A percentile compares a stretch with the other conserved stretches of the same genome.
phyloP scores from a whole-genome alignment of 2,888 invertebrate species.

The Petrolisthes cinctipes region DNA sequence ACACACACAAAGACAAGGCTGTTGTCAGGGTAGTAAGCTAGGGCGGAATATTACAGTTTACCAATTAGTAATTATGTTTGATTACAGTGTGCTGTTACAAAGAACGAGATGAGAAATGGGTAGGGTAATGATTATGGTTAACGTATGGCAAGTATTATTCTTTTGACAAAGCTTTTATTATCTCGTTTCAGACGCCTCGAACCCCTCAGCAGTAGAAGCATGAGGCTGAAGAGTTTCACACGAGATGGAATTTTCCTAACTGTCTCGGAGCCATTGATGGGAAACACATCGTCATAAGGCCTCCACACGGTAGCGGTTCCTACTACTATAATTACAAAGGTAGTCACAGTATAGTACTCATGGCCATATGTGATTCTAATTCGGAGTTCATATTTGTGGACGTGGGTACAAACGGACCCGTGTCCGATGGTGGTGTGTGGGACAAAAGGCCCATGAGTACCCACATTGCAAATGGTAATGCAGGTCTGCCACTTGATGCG shows the following conservation, averaged over 20 bases:
- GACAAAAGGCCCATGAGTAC: slow-evolving; percentile 23
- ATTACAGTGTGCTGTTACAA: slow-evolving; percentile 13
- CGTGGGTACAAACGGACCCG: slow-evolving; percentile 35
- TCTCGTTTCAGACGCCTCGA: slow-evolving; percentile 4
- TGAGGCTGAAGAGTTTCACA: slow-evolving; percentile 33
- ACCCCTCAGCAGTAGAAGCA: slow-evolving; percentile 29
- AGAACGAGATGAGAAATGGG: not conserved
- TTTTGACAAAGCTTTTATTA: not conserved
- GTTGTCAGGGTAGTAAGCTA: slow-evolving; percentile 15
- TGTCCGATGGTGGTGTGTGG: slow-evolving; percentile 43
- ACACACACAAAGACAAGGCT: slow-evolving; percentile 24
- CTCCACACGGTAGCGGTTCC: slow-evolving; percentile 36
- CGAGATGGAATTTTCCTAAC: slow-evolving; percentile 37
- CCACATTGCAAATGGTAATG: slow-evolving; percentile 25
- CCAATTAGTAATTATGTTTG: slow-evolving; percentile 4
- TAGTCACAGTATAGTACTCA: slow-evolving; percentile 43
- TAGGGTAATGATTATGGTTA: slow-evolving; percentile 21
- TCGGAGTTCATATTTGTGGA: slow-evolving; percentile 47
- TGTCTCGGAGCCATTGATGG: slow-evolving; percentile 40
- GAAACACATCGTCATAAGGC: slow-evolving; percentile 39
- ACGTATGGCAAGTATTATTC: slow-evolving; percentile 9
- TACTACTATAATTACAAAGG: slow-evolving; percentile 45
- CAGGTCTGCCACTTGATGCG: slow-evolving; percentile 36
- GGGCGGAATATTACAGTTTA: not conserved
- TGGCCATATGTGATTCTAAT: slow-evolving; percentile 45